Conservation (phyloP, 2,888 invertebrate species). For the Orgyia antiqua region DNA sequence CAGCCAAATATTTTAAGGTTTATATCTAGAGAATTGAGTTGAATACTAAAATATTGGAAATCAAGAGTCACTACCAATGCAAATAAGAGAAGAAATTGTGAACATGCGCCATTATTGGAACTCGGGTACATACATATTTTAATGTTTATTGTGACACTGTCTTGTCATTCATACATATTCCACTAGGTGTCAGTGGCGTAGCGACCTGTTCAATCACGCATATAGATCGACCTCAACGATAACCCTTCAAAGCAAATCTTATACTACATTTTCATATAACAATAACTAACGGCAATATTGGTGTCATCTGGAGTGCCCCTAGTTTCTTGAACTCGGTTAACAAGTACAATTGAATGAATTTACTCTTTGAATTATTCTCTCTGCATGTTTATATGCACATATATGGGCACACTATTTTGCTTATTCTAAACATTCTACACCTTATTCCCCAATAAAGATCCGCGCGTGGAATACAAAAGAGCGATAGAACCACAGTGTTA, state of each 20-base stretch:
- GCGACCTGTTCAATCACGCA: slow-evolving; percentile 3
- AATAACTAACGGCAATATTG: slow-evolving; percentile 15
- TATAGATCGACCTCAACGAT: slow-evolving; percentile 2
- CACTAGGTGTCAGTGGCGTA: too few relatives aligned
- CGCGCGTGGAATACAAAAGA: slow-evolving; percentile 56
- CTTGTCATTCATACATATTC: too few relatives aligned
- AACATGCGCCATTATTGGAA: too few relatives aligned
- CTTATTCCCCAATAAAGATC: slow-evolving; percentile 40
- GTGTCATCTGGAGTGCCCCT: slow-evolving; percentile 17
- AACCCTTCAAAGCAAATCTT: slow-evolving; percentile 4
- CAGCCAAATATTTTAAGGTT: too few relatives aligned
- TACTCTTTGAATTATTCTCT: slow-evolving; percentile 32
- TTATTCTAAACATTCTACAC: slow-evolving; percentile 32
- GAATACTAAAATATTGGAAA: too few relatives aligned
- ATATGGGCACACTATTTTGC: slow-evolving; percentile 32
- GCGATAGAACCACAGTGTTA: slow-evolving; percentile 42
- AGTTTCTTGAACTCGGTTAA: slow-evolving; percentile 21
- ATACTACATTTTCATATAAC: slow-evolving; percentile 3
- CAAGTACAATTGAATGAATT: slow-evolving; percentile 29
- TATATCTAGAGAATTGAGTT: too few relatives aligned
- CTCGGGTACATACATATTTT: too few relatives aligned
- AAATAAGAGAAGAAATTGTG: too few relatives aligned
- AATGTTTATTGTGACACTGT: too few relatives aligned
- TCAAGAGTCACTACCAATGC: too few relatives aligned
- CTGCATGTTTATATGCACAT: slow-evolving; percentile 26